phyloP scores from a whole-genome alignment of 2,113 vertebrate species.

The Stegastes partitus region DNA sequence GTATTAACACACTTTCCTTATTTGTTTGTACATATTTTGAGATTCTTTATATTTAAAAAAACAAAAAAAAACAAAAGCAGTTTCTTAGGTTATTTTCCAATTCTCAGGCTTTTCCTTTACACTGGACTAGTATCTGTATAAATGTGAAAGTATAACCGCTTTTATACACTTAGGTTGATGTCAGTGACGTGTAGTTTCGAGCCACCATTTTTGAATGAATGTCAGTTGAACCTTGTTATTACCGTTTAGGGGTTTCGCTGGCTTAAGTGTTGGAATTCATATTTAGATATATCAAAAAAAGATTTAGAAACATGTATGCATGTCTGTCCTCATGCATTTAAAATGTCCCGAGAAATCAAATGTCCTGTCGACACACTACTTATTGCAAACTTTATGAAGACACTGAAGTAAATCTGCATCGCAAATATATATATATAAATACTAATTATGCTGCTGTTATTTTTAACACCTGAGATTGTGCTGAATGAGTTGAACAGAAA shows the following conservation, averaged over 20 bases:
- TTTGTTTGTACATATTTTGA: constrained; percentile 13
- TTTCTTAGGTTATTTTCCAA: background rate
- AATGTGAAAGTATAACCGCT: constrained; percentile 16
- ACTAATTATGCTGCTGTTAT: constrained; percentile 6
- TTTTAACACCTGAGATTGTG: constrained; percentile 2
- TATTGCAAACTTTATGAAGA: constrained; percentile 1
- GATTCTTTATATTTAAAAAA: background rate
- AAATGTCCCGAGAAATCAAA: background rate
- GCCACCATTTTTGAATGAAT: background rate
- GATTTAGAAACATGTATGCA: background rate
- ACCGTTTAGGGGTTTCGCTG: background rate
- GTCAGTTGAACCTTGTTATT: background rate
- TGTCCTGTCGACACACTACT: constrained; percentile 17
- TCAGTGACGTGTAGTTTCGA: background rate
- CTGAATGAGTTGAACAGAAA: background rate
- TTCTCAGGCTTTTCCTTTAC: constrained; percentile 57
- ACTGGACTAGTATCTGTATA: constrained; percentile 62
- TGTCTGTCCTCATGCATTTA: constrained; percentile 15
- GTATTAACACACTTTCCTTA: background rate
- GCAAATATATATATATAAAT: background rate
- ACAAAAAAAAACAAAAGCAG: background rate
- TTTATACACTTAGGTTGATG: background rate
- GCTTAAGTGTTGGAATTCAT: constrained; percentile 1
- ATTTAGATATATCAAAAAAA: background rate
- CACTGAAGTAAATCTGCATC: constrained; percentile 2